These are phyloP conservation scores for Athalia cordata DNA, from an alignment of 2,888 invertebrate genomes.

Conservation along the genomic window DNA sequence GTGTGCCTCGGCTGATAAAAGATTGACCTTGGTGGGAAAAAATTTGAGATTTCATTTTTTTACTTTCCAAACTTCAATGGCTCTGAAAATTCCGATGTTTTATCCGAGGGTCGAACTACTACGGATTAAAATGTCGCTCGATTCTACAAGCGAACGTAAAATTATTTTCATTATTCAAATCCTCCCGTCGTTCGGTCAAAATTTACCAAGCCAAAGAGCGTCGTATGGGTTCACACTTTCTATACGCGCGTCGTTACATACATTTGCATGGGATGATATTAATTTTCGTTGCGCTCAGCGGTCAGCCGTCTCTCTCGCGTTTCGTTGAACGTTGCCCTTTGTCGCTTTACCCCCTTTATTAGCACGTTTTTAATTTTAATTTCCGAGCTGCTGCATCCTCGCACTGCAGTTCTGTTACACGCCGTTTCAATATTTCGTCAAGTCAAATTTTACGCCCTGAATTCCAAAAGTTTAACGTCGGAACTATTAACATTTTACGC, in stretches of 20 bases:
- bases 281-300: constrained; percentile 59
- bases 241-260: constrained; percentile 50
- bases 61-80: not conserved
- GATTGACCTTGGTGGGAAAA: constrained; percentile 14
- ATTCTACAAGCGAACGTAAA: not conserved
- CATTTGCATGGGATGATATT: constrained; percentile 59
- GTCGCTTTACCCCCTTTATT: constrained; percentile 62
- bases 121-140: not conserved
- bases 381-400: constrained; percentile 47
- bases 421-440: constrained; percentile 4
- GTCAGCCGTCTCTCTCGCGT: constrained; percentile 56
- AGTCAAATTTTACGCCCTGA: constrained; percentile 8
- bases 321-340: constrained; percentile 61
- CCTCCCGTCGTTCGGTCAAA: constrained; percentile 48
- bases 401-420: not conserved
- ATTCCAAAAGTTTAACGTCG: not conserved
- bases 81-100: not conserved
- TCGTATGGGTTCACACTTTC: constrained; percentile 56
- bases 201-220: constrained; percentile 50
- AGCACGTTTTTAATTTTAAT: constrained; percentile 65
- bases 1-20: not conserved
- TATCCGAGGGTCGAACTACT: not conserved
- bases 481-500: not conserved
- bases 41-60: not conserved
- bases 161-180: not conserved